Evolutionary conservation across 2,113 vertebrate species (phyloP).

Genomic region (Arizona elegans): DNA sequence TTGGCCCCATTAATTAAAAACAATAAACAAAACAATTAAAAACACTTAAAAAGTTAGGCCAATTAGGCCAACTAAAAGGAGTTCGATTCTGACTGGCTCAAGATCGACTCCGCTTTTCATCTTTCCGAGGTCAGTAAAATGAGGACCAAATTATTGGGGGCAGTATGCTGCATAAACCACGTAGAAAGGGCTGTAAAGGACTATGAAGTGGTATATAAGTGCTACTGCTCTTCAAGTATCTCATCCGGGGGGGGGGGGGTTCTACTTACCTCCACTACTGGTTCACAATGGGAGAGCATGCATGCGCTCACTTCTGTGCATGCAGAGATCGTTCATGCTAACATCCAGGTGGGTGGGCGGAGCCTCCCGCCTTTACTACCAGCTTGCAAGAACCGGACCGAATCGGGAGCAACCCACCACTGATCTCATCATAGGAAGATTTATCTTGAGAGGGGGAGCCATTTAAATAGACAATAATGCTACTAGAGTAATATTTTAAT

Average conservation of each 20-base stretch:
- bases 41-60: too few species aligned
- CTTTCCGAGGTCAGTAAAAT: neutral
- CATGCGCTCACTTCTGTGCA: too few species aligned
- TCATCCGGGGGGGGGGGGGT: too few species aligned
- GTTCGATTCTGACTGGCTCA: neutral
- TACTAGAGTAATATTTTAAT: neutral
- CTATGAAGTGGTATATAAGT: neutral
- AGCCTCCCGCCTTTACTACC: too few species aligned
- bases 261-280: too few species aligned
- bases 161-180: neutral
- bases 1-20: too few species aligned
- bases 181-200: neutral
- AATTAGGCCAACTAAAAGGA: neutral
- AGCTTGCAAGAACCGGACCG: too few species aligned
- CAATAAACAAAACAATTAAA: too few species aligned
- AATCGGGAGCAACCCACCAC: too few species aligned
- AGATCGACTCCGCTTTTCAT: neutral
- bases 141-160: neutral
- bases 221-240: neutral
- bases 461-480: neutral
- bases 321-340: too few species aligned
- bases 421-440: neutral
- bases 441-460: neutral
- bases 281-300: too few species aligned
- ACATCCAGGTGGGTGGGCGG: too few species aligned